phyloP scores from a whole-genome alignment of 2,888 invertebrate genomes.

The Pycnomerus fuliginosus region DNA sequence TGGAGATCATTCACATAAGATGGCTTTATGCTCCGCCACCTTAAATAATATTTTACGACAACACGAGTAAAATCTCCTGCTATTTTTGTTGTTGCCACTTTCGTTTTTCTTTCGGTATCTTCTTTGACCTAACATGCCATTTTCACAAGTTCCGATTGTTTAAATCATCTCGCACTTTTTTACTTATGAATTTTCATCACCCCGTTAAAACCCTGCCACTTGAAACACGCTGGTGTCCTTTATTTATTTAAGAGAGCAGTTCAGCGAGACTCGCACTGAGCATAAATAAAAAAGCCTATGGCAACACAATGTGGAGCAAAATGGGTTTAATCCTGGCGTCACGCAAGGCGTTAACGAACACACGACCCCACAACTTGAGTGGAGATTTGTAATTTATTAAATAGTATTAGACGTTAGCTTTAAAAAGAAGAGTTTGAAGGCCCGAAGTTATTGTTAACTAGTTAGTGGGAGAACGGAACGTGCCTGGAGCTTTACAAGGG shows the following conservation, averaged over 20 bases:
- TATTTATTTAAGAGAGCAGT: conserved; percentile 18
- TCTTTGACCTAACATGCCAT: background rate
- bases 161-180: too few species aligned
- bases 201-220: too few species aligned
- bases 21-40: conserved; percentile 45
- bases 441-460: conserved; percentile 16
- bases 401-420: conserved; percentile 20
- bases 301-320: conserved; percentile 9
- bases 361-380: conserved; percentile 16
- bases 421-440: conserved; percentile 6
- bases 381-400: conserved; percentile 24
- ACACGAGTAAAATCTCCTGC: background rate
- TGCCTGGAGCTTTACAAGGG: conserved; percentile 25
- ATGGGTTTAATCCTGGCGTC: conserved; percentile 14
- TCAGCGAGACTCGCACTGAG: conserved; percentile 4
- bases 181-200: too few species aligned
- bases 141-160: conserved; percentile 1
- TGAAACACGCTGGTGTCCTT: too few species aligned
- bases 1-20: conserved; percentile 31
- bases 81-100: conserved; percentile 4
- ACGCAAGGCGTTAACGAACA: conserved; percentile 22
- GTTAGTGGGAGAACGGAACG: conserved; percentile 21
- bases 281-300: conserved; percentile 8
- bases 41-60: conserved; percentile 22
- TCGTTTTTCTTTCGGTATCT: conserved; percentile 2